These are phyloP conservation scores for Embiotoca jacksoni DNA, from an alignment of 2,113 vertebrate species.

Conservation along the genomic window DNA sequence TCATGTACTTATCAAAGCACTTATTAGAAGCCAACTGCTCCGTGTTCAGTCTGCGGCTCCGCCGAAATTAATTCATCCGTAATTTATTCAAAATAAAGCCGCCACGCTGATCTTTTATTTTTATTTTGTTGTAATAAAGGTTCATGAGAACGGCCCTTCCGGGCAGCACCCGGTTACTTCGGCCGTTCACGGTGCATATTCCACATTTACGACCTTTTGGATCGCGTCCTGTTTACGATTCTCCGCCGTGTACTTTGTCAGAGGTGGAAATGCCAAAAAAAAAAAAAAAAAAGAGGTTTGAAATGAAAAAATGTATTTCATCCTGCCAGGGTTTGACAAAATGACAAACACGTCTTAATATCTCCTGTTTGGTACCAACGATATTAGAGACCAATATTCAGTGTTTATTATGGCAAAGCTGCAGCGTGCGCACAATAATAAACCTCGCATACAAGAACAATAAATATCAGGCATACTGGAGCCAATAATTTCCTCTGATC, in stretches of 20 bases:
- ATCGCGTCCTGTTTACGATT: slow-evolving; percentile 49
- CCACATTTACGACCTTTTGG: slow-evolving; percentile 60
- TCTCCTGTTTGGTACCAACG: slow-evolving; percentile 18
- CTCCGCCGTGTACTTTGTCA: slow-evolving; percentile 61
- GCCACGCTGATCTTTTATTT: slow-evolving; percentile 39
- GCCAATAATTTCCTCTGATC: slow-evolving; percentile 15
- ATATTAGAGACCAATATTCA: slow-evolving; percentile 40
- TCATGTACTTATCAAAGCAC: slow-evolving; percentile 48
- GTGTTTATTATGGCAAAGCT: slow-evolving; percentile 51
- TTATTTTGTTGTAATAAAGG: slow-evolving; percentile 63
- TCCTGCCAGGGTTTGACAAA: slow-evolving; percentile 61
- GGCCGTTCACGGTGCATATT: slow-evolving; percentile 38
- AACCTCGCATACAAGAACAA: slow-evolving; percentile 37
- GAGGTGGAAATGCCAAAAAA: slow-evolving; percentile 50
- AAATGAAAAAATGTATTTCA: slow-evolving; percentile 78
- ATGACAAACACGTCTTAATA: slow-evolving; percentile 66
- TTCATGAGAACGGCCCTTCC: slow-evolving; percentile 59
- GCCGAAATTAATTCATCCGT: slow-evolving; percentile 46
- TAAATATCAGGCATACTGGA: slow-evolving; percentile 32
- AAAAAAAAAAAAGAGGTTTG: slow-evolving; percentile 28
- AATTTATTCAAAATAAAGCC: slow-evolving; percentile 62
- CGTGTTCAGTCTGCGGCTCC: slow-evolving; percentile 1
- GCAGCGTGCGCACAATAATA: slow-evolving; percentile 10
- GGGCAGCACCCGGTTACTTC: slow-evolving; percentile 40
- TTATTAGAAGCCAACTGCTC: slow-evolving; percentile 41